Evolutionary conservation across 2,888 invertebrate genomes (phyloP).

Genomic region (Hypselothyrea guttata): DNA sequence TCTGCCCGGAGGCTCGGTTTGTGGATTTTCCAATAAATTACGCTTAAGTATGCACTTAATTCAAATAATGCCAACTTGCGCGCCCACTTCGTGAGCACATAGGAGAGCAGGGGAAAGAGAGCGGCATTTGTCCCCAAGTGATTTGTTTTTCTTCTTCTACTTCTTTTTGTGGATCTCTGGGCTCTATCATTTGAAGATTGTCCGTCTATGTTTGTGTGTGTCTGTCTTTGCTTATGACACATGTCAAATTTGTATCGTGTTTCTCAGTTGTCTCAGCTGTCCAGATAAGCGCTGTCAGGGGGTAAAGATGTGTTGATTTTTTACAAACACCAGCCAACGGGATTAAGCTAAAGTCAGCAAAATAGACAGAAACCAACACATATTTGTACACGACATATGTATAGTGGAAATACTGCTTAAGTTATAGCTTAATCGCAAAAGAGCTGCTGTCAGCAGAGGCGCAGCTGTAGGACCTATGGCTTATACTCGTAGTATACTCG

Average conservation of each 20-base stretch:
- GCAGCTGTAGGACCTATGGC: neutral
- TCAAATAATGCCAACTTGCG: conserved; percentile 66
- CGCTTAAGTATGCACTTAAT: conserved; percentile 77
- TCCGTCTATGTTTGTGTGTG: conserved; percentile 23
- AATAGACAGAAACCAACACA: conserved; percentile 12
- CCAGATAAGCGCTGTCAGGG: conserved; percentile 41
- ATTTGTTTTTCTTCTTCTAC: too few relatives aligned
- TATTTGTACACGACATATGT: too few relatives aligned
- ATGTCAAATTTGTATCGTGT: conserved; percentile 62
- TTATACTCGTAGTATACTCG: neutral
- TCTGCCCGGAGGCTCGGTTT: conserved; percentile 44
- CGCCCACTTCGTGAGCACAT: conserved; percentile 28
- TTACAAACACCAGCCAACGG: conserved; percentile 40
- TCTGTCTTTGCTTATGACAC: conserved; percentile 66
- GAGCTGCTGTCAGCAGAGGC: conserved; percentile 26
- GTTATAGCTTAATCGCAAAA: conserved; percentile 21
- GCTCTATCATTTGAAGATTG: conserved; percentile 15
- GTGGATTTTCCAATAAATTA: conserved; percentile 77
- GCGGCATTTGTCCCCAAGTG: conserved; percentile 68
- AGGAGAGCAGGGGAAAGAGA: conserved; percentile 1
- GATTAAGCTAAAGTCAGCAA: conserved; percentile 63
- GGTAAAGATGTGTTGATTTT: conserved; percentile 29
- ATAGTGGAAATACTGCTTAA: conserved; percentile 24
- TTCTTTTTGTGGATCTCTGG: conserved; percentile 61
- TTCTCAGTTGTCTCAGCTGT: conserved; percentile 31